Evolutionary conservation across 2,113 vertebrate genomes (phyloP).

Genomic region (Scytalopus superciliaris): DNA sequence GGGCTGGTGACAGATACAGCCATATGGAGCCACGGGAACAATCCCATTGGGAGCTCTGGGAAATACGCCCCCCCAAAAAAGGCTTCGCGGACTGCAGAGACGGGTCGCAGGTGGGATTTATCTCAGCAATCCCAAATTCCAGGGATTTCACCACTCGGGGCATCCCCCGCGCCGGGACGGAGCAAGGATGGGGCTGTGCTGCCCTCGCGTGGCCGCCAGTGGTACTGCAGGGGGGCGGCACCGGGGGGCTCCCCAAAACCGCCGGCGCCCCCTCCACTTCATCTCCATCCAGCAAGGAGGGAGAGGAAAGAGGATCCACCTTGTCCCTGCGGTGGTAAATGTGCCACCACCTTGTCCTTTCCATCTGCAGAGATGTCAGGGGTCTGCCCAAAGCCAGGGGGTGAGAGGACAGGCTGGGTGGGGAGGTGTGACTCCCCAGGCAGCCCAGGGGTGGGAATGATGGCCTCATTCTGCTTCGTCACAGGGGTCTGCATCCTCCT

Average conservation of each 20-base stretch:
- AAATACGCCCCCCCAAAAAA: neutral
- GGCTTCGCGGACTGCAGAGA: fast-evolving
- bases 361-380: fast-evolving
- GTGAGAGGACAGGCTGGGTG: neutral
- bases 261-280: neutral
- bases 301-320: neutral
- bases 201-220: neutral
- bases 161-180: neutral
- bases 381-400: neutral
- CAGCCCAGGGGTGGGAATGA: neutral
- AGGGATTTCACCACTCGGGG: fast-evolving
- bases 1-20: neutral
- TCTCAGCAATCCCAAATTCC: fast-evolving
- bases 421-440: neutral
- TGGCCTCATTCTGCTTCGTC: conserved; percentile 37
- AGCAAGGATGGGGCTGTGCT: neutral
- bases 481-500: neutral
- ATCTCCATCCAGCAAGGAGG: neutral
- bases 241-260: neutral
- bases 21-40: fast-evolving
- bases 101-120: neutral
- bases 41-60: fast-evolving
- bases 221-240: neutral
- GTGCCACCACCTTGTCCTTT: fast-evolving
- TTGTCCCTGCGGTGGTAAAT: fast-evolving